These are phyloP conservation scores for Axinella damicornis DNA, from an alignment of 37 sponge, comb jelly and placozoan species.

Conservation along the genomic window DNA sequence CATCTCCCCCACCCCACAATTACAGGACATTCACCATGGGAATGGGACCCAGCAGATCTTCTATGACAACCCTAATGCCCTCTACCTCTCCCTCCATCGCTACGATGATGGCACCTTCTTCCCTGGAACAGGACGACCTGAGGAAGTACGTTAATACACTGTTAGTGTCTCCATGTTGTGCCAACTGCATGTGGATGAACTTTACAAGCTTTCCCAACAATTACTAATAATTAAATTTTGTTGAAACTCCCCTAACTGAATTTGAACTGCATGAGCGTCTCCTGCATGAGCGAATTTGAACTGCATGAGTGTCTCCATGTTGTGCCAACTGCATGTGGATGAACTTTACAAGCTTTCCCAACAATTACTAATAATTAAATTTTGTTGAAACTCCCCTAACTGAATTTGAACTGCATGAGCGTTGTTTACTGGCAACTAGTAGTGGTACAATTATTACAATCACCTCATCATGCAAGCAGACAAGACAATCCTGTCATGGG, in stretches of 20 bases:
- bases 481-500: too few species aligned
- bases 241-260: too few species aligned
- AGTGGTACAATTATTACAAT: too few species aligned
- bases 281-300: constrained; percentile 61
- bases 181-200: background rate
- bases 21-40: constrained; percentile 93
- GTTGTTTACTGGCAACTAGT: too few species aligned
- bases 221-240: too few species aligned
- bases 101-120: constrained; percentile 94
- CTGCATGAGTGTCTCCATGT: too few species aligned
- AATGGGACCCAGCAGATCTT: constrained; percentile 93
- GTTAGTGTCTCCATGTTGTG: too few species aligned
- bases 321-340: background rate
- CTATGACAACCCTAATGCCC: constrained; percentile 82
- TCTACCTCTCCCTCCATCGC: constrained; percentile 89
- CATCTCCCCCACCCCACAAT: background rate
- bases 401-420: too few species aligned
- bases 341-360: background rate
- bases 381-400: too few species aligned
- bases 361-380: too few species aligned
- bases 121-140: constrained; percentile 88
- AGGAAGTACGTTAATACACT: constrained; percentile 53
- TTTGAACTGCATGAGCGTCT: too few species aligned
- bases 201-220: background rate
- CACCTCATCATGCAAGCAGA: too few species aligned